A percentile compares a stretch with the other conserved stretches of the same genome.
Evolutionary conservation across 1,140 invertebrate species (phyloP).

Genomic region (Planococcus citri): DNA sequence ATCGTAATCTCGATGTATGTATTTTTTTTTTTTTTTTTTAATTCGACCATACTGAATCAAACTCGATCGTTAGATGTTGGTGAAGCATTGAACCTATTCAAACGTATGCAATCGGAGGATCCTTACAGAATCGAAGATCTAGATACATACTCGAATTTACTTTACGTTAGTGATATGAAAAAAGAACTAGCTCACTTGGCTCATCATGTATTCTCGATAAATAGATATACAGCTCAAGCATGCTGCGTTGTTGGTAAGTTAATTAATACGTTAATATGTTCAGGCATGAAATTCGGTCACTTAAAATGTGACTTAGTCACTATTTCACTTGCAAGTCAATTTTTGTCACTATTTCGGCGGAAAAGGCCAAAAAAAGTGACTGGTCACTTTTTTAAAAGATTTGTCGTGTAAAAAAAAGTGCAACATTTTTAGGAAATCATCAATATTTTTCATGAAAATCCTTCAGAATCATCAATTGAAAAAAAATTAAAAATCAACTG

Average conservation of each 20-base stretch:
- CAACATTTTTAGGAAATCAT: too few species aligned
- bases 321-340: too few species aligned
- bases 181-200: constrained; percentile 87
- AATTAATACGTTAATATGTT: constrained; percentile 88
- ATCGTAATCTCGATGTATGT: neutral
- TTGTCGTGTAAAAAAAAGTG: too few species aligned
- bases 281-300: too few species aligned
- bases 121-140: constrained; percentile 88
- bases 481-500: too few species aligned
- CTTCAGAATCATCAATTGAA: too few species aligned
- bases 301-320: too few species aligned
- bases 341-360: too few species aligned
- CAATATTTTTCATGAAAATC: too few species aligned
- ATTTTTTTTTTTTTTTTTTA: neutral
- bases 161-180: constrained; percentile 88
- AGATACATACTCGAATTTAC: constrained; percentile 89
- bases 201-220: constrained; percentile 81
- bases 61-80: constrained; percentile 59
- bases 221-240: constrained; percentile 94
- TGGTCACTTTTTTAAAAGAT: too few species aligned
- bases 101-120: constrained; percentile 68
- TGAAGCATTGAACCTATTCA: constrained; percentile 72
- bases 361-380: too few species aligned
- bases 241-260: constrained; percentile 96
- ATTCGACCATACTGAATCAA: too few species aligned